These are phyloP conservation scores for Ectemnius cavifrons DNA, from an alignment of 2,888 invertebrate genomes.

Conservation along the genomic window DNA sequence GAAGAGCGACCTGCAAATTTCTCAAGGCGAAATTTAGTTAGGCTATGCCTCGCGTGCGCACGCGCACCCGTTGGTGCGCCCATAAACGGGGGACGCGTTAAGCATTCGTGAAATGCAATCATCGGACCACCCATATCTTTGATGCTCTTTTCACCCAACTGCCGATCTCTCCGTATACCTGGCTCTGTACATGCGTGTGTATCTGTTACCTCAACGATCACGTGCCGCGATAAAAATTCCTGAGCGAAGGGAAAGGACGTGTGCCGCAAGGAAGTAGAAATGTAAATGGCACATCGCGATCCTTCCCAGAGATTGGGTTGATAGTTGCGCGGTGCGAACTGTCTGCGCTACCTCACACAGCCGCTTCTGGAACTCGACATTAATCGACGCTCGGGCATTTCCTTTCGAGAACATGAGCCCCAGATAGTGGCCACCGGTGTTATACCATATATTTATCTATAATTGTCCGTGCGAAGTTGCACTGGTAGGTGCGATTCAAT, in stretches of 20 bases:
- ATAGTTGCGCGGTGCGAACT: conserved; percentile 3
- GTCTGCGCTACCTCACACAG: background rate
- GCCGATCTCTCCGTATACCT: conserved; percentile 9
- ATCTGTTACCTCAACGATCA: conserved; percentile 50
- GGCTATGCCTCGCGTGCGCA: conserved; percentile 66
- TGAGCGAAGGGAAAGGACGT: conserved; percentile 18
- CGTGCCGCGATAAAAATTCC: conserved; percentile 52
- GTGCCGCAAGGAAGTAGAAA: conserved; percentile 14
- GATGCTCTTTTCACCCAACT: conserved; percentile 21
- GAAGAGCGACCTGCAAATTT: conserved; percentile 50
- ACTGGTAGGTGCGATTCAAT: background rate
- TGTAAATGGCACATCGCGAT: conserved; percentile 2
- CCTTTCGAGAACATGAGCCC: background rate
- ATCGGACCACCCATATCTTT: conserved; percentile 68
- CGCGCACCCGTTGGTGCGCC: conserved; percentile 63
- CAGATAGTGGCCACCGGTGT: too few species aligned
- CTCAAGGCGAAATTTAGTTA: conserved; percentile 71
- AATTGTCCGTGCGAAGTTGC: conserved; percentile 2
- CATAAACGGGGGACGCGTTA: conserved; percentile 73
- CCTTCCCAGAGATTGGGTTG: background rate
- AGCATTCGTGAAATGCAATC: conserved; percentile 69
- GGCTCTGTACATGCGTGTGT: too few species aligned
- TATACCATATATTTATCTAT: too few species aligned
- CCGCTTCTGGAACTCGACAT: background rate
- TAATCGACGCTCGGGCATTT: background rate